These are phyloP conservation scores for Odontesthes bonariensis DNA, from an alignment of 2,113 vertebrate genomes.

Conservation along the genomic window DNA sequence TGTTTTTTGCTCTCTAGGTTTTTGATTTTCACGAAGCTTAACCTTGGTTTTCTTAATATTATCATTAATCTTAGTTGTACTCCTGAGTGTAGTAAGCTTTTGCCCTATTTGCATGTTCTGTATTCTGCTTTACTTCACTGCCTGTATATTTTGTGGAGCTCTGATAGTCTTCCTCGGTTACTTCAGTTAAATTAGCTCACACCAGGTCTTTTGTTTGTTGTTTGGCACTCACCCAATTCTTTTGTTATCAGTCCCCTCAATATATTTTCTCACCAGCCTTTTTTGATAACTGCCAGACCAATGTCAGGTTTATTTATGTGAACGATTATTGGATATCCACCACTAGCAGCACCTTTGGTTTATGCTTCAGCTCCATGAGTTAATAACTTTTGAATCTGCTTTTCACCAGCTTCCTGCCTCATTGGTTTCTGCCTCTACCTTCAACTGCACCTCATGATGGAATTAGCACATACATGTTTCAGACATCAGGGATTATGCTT, in stretches of 20 bases:
- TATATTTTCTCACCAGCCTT: neutral
- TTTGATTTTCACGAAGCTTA: neutral
- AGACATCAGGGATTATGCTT: neutral
- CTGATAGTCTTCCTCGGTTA: neutral
- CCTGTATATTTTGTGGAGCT: neutral
- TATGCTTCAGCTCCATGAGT: neutral
- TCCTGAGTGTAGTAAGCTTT: neutral
- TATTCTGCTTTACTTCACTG: neutral
- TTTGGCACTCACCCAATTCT: neutral
- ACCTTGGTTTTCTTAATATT: neutral
- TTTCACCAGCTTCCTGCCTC: neutral
- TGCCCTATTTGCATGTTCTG: neutral
- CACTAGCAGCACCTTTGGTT: neutral
- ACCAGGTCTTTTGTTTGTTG: neutral
- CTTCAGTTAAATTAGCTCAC: neutral
- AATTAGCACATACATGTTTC: neutral
- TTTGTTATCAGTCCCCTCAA: neutral
- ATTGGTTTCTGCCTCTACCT: neutral
- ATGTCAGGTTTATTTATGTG: neutral
- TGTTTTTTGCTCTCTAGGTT: neutral
- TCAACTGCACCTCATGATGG: neutral
- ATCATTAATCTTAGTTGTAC: neutral
- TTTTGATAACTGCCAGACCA: neutral
- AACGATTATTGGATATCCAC: neutral
- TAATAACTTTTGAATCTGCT: neutral